A percentile compares a stretch with the other conserved stretches of the same genome.
These are phyloP conservation scores for Chlorodrepanis virens DNA, from an alignment of 2,113 vertebrate genomes.

Conservation along the genomic window DNA sequence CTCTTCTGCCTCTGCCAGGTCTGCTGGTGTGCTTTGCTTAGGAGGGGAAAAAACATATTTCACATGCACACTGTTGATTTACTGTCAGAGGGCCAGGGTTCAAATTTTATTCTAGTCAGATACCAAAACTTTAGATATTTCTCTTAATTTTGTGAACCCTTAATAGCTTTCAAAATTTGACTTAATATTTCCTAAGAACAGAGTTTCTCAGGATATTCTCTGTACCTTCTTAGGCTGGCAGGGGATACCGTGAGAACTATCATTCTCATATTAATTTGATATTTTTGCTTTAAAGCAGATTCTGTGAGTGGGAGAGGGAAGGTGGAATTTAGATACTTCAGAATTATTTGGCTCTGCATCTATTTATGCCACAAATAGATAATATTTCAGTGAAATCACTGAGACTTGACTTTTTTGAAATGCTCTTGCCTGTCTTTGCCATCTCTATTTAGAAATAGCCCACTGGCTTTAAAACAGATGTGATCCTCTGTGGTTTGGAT, in stretches of 20 bases:
- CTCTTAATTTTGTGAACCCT: neutral
- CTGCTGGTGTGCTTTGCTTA: neutral
- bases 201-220: constrained; percentile 21
- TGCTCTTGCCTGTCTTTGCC: neutral
- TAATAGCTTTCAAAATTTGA: constrained; percentile 2
- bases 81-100: neutral
- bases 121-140: neutral
- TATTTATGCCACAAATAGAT: constrained; percentile 51
- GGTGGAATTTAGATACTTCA: constrained; percentile 38
- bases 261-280: constrained; percentile 28
- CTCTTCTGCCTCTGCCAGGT: neutral
- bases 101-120: neutral
- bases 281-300: constrained; percentile 48
- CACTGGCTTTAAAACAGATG: neutral
- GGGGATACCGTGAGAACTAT: constrained; percentile 17
- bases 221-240: constrained; percentile 26
- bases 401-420: neutral
- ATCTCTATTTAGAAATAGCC: neutral
- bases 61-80: neutral
- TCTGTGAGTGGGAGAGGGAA: constrained; percentile 49
- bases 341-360: neutral
- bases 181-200: neutral
- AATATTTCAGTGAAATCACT: constrained; percentile 15
- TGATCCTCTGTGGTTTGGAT: neutral
- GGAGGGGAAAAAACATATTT: neutral